These are phyloP conservation scores for Brenthis daphne DNA, from an alignment of 2,888 invertebrate species.

Conservation along the genomic window DNA sequence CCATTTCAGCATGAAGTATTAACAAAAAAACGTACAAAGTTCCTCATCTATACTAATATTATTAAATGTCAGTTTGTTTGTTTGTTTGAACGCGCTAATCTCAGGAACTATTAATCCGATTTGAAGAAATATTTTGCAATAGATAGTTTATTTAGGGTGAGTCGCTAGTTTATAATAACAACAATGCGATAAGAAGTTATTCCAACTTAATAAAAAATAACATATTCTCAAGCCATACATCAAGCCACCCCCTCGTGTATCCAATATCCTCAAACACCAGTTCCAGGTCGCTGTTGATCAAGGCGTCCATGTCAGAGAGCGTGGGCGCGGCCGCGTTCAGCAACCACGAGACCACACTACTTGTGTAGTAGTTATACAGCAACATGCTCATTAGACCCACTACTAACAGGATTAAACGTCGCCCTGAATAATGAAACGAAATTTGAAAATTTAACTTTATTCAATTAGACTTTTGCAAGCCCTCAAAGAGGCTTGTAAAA, in stretches of 20 bases:
- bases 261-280: conserved; percentile 79
- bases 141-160: too few relatives aligned
- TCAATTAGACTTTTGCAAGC: too few relatives aligned
- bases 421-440: conserved; percentile 48
- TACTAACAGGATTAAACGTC: conserved; percentile 60
- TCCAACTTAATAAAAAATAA: background rate
- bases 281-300: conserved; percentile 74
- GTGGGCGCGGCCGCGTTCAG: conserved; percentile 74
- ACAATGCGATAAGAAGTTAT: background rate
- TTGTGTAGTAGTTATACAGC: conserved; percentile 83
- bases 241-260: conserved; percentile 73
- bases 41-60: too few relatives aligned
- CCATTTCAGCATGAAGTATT: background rate
- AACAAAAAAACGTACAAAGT: background rate
- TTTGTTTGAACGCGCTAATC: too few relatives aligned
- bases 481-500: too few relatives aligned
- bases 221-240: conserved; percentile 48
- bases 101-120: too few relatives aligned
- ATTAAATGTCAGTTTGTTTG: too few relatives aligned
- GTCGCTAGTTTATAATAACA: background rate
- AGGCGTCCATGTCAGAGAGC: conserved; percentile 70
- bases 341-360: conserved; percentile 83
- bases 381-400: conserved; percentile 71
- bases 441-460: too few relatives aligned
- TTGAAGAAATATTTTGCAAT: too few relatives aligned